These are phyloP conservation scores for Amphilophus citrinellus DNA, from an alignment of 2,113 vertebrate genomes.

Conservation along the genomic window DNA sequence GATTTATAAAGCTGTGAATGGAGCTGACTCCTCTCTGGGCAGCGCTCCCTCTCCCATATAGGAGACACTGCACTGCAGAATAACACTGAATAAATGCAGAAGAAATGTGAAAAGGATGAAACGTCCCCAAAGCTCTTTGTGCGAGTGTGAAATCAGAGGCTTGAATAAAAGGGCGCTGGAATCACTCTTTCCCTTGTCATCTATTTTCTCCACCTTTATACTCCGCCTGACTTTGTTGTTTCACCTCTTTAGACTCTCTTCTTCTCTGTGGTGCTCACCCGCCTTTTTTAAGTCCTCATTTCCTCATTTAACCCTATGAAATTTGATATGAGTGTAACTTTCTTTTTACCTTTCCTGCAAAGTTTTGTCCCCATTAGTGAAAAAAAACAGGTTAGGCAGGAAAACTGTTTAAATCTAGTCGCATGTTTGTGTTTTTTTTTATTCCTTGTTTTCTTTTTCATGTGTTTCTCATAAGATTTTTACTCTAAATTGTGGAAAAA, in stretches of 20 bases:
- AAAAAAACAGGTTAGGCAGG: background rate
- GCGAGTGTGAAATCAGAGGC: slow-evolving; percentile 91
- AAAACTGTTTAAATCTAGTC: background rate
- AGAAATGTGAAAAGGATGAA: slow-evolving; percentile 99
- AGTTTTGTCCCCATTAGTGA: no score
- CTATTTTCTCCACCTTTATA: slow-evolving; percentile 73
- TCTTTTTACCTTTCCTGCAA: slow-evolving; percentile 1
- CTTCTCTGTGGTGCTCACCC: slow-evolving; percentile 34
- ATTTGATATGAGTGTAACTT: slow-evolving; percentile 27
- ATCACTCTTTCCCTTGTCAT: slow-evolving; percentile 79
- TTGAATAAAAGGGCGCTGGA: slow-evolving; percentile 76
- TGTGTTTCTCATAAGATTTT: background rate
- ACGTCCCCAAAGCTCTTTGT: slow-evolving; percentile 95
- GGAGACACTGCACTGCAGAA: slow-evolving; percentile 71
- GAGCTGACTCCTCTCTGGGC: slow-evolving; percentile 87
- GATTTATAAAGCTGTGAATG: slow-evolving; percentile 99
- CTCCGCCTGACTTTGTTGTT: slow-evolving; percentile 65
- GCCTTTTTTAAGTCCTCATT: slow-evolving; percentile 37
- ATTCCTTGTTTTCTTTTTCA: background rate
- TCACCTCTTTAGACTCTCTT: slow-evolving; percentile 57
- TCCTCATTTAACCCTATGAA: slow-evolving; percentile 59
- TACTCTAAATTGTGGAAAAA: background rate
- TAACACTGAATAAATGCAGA: slow-evolving; percentile 90
- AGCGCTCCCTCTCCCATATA: slow-evolving; percentile 64
- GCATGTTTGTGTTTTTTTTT: background rate